phyloP scores from a whole-genome alignment of 1,140 invertebrate species.

The Drosophila guanche region DNA sequence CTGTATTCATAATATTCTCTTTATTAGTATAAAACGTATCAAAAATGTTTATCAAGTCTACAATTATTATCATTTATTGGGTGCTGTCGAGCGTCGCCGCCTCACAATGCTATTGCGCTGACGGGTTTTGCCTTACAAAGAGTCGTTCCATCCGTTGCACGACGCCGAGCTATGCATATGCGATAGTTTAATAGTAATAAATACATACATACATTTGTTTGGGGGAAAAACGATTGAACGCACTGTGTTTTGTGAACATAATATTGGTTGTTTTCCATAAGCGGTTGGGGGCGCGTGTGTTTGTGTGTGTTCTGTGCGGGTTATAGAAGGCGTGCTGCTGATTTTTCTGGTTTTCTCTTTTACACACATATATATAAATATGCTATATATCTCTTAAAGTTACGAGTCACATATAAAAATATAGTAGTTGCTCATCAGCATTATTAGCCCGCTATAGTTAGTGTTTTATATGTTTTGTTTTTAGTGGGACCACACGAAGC shows the following conservation, averaged over 20 bases:
- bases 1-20: constrained; percentile 67
- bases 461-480: constrained; percentile 12
- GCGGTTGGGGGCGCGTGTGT: constrained; percentile 39
- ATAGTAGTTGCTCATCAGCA: constrained; percentile 67
- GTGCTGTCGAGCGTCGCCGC: constrained; percentile 51
- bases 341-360: constrained; percentile 39
- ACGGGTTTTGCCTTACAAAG: constrained; percentile 50
- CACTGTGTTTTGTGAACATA: constrained; percentile 54
- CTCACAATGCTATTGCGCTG: constrained; percentile 35
- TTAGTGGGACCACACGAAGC: constrained; percentile 55
- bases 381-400: constrained; percentile 72
- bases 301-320: constrained; percentile 58
- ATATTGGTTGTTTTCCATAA: constrained; percentile 46
- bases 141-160: constrained; percentile 51
- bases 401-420: constrained; percentile 81
- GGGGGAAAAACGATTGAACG: constrained; percentile 53
- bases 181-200: constrained; percentile 58
- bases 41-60: constrained; percentile 80
- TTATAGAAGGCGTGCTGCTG: constrained; percentile 56
- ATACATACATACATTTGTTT: constrained; percentile 45
- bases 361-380: constrained; percentile 67
- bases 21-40: constrained; percentile 82
- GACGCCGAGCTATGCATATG: constrained; percentile 33
- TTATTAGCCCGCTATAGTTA: constrained; percentile 42
- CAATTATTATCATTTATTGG: constrained; percentile 80